Conservation (phyloP, 2,113 vertebrate species). For the Oreotrochilus melanogaster region DNA sequence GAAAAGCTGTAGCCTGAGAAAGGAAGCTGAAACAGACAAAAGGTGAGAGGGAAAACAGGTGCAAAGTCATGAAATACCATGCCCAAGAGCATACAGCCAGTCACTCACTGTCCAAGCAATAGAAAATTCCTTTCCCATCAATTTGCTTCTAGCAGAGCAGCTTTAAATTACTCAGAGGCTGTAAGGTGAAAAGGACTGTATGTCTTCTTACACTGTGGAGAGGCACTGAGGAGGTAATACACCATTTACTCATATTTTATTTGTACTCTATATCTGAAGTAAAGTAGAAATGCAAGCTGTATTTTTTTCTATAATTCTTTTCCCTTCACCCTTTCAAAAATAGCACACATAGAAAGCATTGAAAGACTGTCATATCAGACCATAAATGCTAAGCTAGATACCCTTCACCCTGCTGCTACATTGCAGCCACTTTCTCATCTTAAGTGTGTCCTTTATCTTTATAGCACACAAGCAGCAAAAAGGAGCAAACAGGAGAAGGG, state of each 20-base stretch:
- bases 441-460: not conserved
- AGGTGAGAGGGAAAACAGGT: not conserved
- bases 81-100: not conserved
- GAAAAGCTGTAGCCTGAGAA: not conserved
- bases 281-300: constrained; percentile 21
- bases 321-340: not conserved
- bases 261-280: not conserved
- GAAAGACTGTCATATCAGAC: not conserved
- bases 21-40: not conserved
- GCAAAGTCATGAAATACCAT: not conserved
- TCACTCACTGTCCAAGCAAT: not conserved
- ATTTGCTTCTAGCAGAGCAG: not conserved
- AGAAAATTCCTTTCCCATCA: not conserved
- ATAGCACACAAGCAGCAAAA: not conserved
- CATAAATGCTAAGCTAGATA: not conserved
- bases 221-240: not conserved
- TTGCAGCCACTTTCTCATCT: not conserved
- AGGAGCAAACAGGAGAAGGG: not conserved
- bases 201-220: not conserved
- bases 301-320: not conserved
- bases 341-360: not conserved
- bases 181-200: not conserved
- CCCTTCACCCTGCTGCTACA: not conserved
- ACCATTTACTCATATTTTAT: constrained; percentile 33
- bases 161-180: not conserved